Base-by-base conservation (phyloP, 2,797 vertebrate species). In the Enteromius thamalakanensis region DNA sequence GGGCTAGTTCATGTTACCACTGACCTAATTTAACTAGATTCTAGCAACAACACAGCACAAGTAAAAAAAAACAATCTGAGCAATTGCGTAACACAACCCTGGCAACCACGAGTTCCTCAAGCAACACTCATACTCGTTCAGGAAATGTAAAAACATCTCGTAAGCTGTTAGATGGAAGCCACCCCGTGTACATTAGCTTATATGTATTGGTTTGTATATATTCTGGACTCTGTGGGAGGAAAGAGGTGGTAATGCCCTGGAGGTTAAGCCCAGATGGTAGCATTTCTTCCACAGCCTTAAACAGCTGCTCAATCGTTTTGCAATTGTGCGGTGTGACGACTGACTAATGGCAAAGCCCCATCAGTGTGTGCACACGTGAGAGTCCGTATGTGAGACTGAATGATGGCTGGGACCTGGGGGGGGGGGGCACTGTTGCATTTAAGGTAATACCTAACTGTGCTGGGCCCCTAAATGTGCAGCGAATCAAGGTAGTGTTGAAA, bases 401-500 rank as follows among this genome's bases (percentile, higher is more conserved):
- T 72, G 85, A 84, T 79, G 65, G n/a, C 67, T 76, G 47, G 74
- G 42, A 53, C 71, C 53, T 37, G 32, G 76, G 76, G 32, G 76
- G 76, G 32, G 21, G 32, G 17, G 17, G 19, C 45, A 80, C 62
- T 81, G 80, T 79, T 82, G 45, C 82, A 78, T 82, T 84, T 64
- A 69, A 72, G 53, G 64, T 76, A 84, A 84, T 76, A 34, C 68
- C 53, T 37, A 65, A 79, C 87, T 72, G 1, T 67, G 55, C 37
- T 21, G 75, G 82, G 84, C 69, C 83, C 55, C 80, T 83, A 87
- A 91, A 91, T 90, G 87, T 90, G 90, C 77, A 80, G 37, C 34
- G 86, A 92, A 91, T 92, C 90, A 91, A 86, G 70, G 75, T 86
- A n/a, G 90, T 86, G 93, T 85, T 92, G 93, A 94, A 92, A 93